A percentile compares a stretch with the other conserved stretches of the same genome.
phyloP scores from a whole-genome alignment of 2,888 invertebrate genomes.

The Sylvicola cinctus region DNA sequence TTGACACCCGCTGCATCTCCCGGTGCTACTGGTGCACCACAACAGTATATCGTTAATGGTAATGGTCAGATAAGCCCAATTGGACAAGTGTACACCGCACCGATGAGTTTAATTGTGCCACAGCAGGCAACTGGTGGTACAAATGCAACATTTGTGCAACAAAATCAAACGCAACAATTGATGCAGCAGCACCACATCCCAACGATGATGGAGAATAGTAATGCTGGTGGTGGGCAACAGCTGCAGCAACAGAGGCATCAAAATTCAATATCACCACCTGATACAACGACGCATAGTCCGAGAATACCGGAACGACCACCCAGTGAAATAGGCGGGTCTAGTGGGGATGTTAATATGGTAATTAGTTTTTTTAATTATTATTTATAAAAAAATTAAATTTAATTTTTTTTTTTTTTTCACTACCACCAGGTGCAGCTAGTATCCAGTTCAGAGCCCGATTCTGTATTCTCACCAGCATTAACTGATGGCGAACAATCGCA shows the following conservation, averaged over 20 bases:
- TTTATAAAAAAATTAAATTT: constrained; percentile 3
- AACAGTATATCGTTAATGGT: constrained; percentile 55
- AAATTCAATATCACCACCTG: constrained; percentile 46
- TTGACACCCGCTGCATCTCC: too few relatives aligned
- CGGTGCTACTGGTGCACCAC: constrained; percentile 35
- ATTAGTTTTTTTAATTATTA: background rate
- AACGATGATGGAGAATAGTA: constrained; percentile 43
- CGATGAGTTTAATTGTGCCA: constrained; percentile 24
- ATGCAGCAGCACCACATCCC: constrained; percentile 31
- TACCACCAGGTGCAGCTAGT: constrained; percentile 74
- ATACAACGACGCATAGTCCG: constrained; percentile 71
- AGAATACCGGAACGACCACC: constrained; percentile 32
- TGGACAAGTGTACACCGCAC: constrained; percentile 23
- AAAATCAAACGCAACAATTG: too few relatives aligned
- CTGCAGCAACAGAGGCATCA: constrained; percentile 27
- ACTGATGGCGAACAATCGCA: constrained; percentile 23
- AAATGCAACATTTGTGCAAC: constrained; percentile 65
- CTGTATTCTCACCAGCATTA: constrained; percentile 28
- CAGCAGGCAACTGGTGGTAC: too few relatives aligned
- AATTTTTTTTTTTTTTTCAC: constrained; percentile 9
- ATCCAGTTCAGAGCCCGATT: constrained; percentile 67
- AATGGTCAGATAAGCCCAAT: constrained; percentile 63
- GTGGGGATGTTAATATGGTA: constrained; percentile 24
- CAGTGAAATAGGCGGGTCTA: constrained; percentile 23
- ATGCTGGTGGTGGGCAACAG: constrained; percentile 25